Evolutionary conservation across 2,888 invertebrate species (phyloP).

Genomic region (Scaptomyza tumidula): DNA sequence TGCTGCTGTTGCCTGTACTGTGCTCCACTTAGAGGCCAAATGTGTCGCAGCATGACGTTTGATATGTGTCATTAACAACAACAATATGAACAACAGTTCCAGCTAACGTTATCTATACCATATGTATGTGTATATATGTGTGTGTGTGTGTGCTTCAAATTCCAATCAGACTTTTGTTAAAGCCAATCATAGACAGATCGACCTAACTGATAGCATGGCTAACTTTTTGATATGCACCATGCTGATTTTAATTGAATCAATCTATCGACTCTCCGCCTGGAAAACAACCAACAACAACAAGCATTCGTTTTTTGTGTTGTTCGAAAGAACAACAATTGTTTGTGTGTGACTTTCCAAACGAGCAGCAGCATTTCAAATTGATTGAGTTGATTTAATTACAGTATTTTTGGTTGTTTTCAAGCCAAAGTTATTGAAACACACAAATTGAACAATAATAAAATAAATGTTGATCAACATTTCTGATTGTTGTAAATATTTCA

Average conservation of each 20-base stretch:
- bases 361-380: background rate
- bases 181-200: conserved; percentile 5
- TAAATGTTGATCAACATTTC: too few relatives aligned
- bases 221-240: conserved; percentile 1
- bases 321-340: background rate
- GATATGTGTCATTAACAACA: conserved; percentile 61
- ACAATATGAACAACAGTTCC: conserved; percentile 1
- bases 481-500: too few relatives aligned
- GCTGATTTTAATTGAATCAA: conserved; percentile 30
- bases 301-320: background rate
- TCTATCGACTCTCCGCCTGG: background rate
- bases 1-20: conserved; percentile 1
- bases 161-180: conserved; percentile 8
- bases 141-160: conserved; percentile 11
- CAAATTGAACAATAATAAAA: too few relatives aligned
- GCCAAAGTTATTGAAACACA: too few relatives aligned
- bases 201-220: background rate
- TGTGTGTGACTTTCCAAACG: background rate
- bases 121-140: background rate
- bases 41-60: conserved; percentile 63
- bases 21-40: conserved; percentile 44
- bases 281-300: background rate
- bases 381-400: background rate
- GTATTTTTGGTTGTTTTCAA: background rate
- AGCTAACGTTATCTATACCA: conserved; percentile 26